phyloP scores from a whole-genome alignment of 2,113 vertebrate genomes.

The Pelmatolapia mariae region DNA sequence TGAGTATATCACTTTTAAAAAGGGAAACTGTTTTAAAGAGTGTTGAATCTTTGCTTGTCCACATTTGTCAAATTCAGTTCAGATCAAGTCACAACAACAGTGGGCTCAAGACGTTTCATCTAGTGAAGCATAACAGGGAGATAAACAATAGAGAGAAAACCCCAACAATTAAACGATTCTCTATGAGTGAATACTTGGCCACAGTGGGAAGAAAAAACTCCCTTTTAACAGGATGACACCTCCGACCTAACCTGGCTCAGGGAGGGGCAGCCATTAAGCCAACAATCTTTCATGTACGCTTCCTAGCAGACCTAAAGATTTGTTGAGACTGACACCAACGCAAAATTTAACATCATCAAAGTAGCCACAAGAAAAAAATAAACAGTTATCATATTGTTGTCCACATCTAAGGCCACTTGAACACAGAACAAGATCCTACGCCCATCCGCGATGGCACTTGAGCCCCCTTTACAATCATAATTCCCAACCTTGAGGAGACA shows the following conservation, averaged over 20 bases:
- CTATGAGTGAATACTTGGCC: background rate
- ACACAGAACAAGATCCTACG: background rate
- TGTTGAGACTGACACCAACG: background rate
- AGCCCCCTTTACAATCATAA: slow-evolving; percentile 1
- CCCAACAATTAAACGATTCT: background rate
- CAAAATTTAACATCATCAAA: background rate
- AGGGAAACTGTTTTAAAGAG: background rate
- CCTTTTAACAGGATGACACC: background rate
- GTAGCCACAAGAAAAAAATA: background rate
- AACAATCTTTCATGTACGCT: background rate
- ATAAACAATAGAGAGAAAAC: background rate
- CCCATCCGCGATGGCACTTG: background rate
- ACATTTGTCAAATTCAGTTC: background rate
- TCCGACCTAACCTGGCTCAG: background rate
- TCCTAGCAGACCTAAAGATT: background rate
- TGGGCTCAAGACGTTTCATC: background rate
- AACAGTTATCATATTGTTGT: background rate
- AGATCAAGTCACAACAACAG: background rate
- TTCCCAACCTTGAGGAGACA: background rate
- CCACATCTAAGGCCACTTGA: background rate
- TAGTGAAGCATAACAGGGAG: background rate
- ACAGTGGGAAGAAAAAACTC: background rate
- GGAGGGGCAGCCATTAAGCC: background rate
- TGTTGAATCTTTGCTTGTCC: background rate
- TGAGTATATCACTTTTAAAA: background rate